Conservation (phyloP, 2,113 vertebrate species). For the Passer montanus region DNA sequence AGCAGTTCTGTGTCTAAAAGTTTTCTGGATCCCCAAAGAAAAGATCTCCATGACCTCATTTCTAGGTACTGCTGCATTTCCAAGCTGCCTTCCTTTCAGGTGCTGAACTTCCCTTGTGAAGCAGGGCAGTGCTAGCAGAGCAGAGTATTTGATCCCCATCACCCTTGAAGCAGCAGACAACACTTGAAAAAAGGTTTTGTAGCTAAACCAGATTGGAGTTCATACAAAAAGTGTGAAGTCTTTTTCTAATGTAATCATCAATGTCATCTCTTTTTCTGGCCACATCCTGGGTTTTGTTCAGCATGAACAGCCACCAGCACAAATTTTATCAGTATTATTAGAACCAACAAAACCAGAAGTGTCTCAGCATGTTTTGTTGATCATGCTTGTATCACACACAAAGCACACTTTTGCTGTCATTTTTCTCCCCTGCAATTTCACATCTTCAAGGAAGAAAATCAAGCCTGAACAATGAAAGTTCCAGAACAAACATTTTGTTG, state of each 20-base stretch:
- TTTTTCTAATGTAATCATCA: background rate
- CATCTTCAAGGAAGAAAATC: constrained; percentile 11
- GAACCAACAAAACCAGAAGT: background rate
- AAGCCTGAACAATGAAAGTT: constrained; percentile 5
- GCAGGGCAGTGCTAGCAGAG: background rate
- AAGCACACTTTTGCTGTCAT: background rate
- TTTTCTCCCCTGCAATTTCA: background rate
- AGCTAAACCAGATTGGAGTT: background rate
- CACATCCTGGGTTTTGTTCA: background rate
- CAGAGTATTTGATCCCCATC: background rate
- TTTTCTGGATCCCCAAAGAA: background rate
- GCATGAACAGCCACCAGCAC: background rate
- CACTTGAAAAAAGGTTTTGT: background rate
- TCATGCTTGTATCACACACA: constrained; percentile 4
- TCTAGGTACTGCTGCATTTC: rapidly evolving
- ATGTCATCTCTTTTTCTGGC: background rate
- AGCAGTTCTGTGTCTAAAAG: background rate
- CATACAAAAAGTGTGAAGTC: background rate
- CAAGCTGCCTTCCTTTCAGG: background rate
- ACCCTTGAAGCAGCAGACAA: background rate
- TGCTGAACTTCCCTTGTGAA: background rate
- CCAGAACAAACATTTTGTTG: background rate
- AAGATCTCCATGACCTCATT: background rate
- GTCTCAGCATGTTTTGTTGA: background rate
- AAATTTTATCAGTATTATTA: constrained; percentile 1